These are phyloP conservation scores for Chiloscyllium punctatum DNA, from an alignment of 2,797 vertebrate genomes.

Conservation along the genomic window DNA sequence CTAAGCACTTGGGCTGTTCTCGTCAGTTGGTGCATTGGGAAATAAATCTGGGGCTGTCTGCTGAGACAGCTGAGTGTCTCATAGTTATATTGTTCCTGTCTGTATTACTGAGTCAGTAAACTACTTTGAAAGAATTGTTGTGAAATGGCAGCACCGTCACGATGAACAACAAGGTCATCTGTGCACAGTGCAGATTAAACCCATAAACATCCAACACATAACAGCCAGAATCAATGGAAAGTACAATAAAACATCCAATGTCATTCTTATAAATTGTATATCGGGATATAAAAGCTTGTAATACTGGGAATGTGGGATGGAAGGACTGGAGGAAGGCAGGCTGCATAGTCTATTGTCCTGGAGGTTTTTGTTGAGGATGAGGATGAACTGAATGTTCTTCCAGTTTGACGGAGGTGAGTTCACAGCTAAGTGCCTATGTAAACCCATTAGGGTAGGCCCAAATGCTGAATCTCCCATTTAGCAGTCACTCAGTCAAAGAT, in stretches of 20 bases:
- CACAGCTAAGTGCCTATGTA: neutral
- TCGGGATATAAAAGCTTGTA: neutral
- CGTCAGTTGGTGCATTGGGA: neutral
- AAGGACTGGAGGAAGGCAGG: neutral
- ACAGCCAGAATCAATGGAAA: neutral
- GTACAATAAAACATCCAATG: neutral
- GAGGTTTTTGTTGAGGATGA: neutral
- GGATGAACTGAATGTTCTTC: neutral
- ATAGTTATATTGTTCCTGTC: neutral
- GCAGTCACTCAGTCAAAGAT: neutral
- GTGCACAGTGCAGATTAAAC: slow-evolving; percentile 10
- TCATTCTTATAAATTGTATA: neutral
- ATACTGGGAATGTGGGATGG: neutral
- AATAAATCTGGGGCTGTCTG: neutral
- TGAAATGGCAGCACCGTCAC: neutral
- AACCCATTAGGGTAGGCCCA: neutral
- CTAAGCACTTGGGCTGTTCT: neutral
- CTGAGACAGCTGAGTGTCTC: neutral
- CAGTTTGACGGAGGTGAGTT: neutral
- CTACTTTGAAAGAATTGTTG: slow-evolving; percentile 13
- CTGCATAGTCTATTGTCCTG: neutral
- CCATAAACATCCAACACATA: neutral
- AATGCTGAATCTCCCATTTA: neutral
- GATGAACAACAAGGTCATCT: slow-evolving; percentile 20
- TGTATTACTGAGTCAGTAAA: slow-evolving; percentile 18